Evolutionary conservation across 2,888 invertebrate species (phyloP), one percentile per base, ranked within the genome.

Genomic region (Galeopsomyia nigrocyanea): DNA sequence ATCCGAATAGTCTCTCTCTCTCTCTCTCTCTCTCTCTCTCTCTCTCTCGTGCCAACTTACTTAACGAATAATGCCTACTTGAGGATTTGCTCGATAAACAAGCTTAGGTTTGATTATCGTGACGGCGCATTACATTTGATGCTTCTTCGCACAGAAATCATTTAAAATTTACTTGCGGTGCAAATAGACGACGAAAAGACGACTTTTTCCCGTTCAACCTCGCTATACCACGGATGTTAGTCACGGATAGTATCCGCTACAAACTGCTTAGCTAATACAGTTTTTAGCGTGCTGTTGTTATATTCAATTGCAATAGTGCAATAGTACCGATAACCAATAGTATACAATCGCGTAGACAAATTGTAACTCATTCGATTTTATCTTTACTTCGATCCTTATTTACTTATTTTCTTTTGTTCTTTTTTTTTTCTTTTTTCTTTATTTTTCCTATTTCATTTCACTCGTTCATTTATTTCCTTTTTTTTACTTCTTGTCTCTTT

Each of bases 301-400:
- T 26, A 61, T 61, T 68, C 61, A 55, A 77, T 79, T 75, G 78
- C 77, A 79, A 79, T 80, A 80, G 78, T 79, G 81, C 5, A 5
- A 79, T 79, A 79, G 75, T 82, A 84, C 84, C 83, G 82, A 82
- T 82, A 80, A 81, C 77, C 78, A 75, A 81, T 77, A 77, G 80
- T 81, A 82, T 80, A 82, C 7, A 77, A 81, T 80, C 81, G 80
- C 17, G 47, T 50, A 22, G n/a, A 10, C 7, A 10, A 3, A 26
- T 26, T 39, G 39, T 10, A 39, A 39, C 39, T 39, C 10, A 39
- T 39, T 5, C 26, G 26, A 7, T 22, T 26, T 19, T 49, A 39
- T 31, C 50, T 26, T 56, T 51, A 19, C 62, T 57, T n/a, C 26
- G 26, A 60, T 47, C 19, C 13, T 58, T 71, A 39, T 39, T 51